A percentile compares a stretch with the other conserved stretches of the same genome.
Evolutionary conservation across 2,113 vertebrate genomes (phyloP).

Genomic region (Forbesichthys agassizii): DNA sequence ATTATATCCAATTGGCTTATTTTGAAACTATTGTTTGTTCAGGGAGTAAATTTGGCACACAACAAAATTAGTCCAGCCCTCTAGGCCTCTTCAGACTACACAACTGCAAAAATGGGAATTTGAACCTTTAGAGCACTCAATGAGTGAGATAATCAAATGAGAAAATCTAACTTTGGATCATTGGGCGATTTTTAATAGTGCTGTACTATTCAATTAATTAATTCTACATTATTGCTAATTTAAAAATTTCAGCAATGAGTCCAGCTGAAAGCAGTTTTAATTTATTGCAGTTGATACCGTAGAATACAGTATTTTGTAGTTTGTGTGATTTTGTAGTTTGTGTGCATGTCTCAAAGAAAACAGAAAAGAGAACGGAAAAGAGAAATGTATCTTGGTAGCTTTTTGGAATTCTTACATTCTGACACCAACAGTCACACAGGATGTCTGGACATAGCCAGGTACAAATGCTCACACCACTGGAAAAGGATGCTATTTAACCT

Average conservation of each 20-base stretch:
- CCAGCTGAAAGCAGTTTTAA: constrained; percentile 24
- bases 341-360: constrained; percentile 16
- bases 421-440: not conserved
- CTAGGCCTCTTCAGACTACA: too few relatives aligned
- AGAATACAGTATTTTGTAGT: constrained; percentile 15
- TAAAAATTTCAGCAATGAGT: not conserved
- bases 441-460: constrained; percentile 8
- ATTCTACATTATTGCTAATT: not conserved
- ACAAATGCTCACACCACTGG: not conserved
- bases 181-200: too few relatives aligned
- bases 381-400: constrained; percentile 12
- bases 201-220: too few relatives aligned
- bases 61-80: too few relatives aligned
- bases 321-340: constrained; percentile 19
- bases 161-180: too few relatives aligned
- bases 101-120: too few relatives aligned
- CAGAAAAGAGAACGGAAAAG: constrained; percentile 17
- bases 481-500: not conserved
- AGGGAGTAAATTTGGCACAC: too few relatives aligned
- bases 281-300: constrained; percentile 5
- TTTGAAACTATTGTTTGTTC: too few relatives aligned
- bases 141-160: too few relatives aligned
- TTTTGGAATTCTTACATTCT: constrained; percentile 13
- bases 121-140: too few relatives aligned
- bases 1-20: too few relatives aligned